Evolutionary conservation across 1,140 invertebrate species (phyloP).

Genomic region (Drusus annulatus): DNA sequence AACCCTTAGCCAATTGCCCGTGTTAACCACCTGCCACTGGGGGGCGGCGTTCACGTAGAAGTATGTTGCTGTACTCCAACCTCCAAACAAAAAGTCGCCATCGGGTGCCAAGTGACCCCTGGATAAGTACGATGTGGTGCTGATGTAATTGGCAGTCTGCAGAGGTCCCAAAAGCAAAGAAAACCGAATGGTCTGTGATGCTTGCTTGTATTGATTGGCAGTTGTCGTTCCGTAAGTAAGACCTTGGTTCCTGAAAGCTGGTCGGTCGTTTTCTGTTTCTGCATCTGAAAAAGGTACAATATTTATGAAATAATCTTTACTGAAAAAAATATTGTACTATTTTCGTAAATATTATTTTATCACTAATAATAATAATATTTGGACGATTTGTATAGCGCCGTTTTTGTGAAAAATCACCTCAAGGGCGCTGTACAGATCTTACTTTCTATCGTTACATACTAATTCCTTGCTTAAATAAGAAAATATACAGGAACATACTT

Average conservation of each 20-base stretch:
- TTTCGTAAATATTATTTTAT: too few relatives aligned
- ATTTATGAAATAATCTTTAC: background rate
- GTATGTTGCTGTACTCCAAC: slow-evolving; percentile 66
- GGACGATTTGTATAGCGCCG: too few relatives aligned
- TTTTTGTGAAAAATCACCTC: too few relatives aligned
- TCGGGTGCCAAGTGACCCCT: slow-evolving; percentile 69
- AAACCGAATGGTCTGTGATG: slow-evolving; percentile 59
- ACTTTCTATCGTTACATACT: too few relatives aligned
- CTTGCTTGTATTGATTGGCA: slow-evolving; percentile 50
- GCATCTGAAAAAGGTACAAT: slow-evolving; percentile 50
- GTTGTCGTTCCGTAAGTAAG: slow-evolving; percentile 33
- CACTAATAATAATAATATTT: too few relatives aligned
- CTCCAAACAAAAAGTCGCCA: slow-evolving; percentile 67
- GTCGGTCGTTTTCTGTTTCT: slow-evolving; percentile 45
- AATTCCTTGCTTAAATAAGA: too few relatives aligned
- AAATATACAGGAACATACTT: too few relatives aligned
- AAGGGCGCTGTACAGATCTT: too few relatives aligned
- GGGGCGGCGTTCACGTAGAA: slow-evolving; percentile 73
- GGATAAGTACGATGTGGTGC: slow-evolving; percentile 60
- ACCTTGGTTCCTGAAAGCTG: slow-evolving; percentile 45
- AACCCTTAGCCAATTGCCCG: slow-evolving; percentile 70
- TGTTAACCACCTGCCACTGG: slow-evolving; percentile 75
- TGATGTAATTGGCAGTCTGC: slow-evolving; percentile 63
- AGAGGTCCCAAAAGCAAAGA: slow-evolving; percentile 60
- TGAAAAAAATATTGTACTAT: background rate